These are phyloP conservation scores for Coracias cyanogaster DNA, from an alignment of 2,797 vertebrate species.

Conservation along the genomic window DNA sequence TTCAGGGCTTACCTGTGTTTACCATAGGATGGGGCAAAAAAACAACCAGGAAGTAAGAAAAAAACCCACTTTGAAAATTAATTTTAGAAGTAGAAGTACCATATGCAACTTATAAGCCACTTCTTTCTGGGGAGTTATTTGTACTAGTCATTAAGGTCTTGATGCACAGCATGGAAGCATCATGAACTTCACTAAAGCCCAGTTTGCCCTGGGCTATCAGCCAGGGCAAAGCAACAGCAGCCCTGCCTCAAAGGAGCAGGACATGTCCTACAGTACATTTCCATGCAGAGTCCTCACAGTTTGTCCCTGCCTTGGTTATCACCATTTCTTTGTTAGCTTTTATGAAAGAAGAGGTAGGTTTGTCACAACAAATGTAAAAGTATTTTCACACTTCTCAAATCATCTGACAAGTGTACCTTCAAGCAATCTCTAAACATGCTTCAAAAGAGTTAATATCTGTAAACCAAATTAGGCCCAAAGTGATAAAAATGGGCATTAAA, in stretches of 20 bases:
- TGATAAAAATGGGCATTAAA: not conserved
- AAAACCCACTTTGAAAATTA: not conserved
- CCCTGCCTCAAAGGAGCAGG: not conserved
- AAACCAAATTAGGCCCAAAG: not conserved
- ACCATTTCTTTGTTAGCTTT: not conserved
- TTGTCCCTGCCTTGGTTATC: not conserved
- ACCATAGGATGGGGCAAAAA: rapidly evolving
- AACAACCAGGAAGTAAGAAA: not conserved
- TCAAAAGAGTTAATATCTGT: not conserved
- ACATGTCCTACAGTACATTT: not conserved
- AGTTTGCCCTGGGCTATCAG: not conserved
- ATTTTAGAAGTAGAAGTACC: not conserved
- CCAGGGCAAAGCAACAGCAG: not conserved
- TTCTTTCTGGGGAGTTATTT: not conserved
- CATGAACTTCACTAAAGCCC: not conserved
- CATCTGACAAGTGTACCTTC: not conserved
- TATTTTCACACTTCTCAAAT: not conserved
- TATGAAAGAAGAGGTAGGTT: not conserved
- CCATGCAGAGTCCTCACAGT: not conserved
- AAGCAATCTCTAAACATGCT: not conserved
- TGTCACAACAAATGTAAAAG: not conserved
- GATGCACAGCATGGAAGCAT: not conserved
- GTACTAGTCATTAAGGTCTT: not conserved
- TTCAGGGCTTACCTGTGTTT: not conserved
- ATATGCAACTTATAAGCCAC: not conserved